Evolutionary conservation across 2,113 vertebrate genomes (phyloP).

Genomic region (Ellobius talpinus): DNA sequence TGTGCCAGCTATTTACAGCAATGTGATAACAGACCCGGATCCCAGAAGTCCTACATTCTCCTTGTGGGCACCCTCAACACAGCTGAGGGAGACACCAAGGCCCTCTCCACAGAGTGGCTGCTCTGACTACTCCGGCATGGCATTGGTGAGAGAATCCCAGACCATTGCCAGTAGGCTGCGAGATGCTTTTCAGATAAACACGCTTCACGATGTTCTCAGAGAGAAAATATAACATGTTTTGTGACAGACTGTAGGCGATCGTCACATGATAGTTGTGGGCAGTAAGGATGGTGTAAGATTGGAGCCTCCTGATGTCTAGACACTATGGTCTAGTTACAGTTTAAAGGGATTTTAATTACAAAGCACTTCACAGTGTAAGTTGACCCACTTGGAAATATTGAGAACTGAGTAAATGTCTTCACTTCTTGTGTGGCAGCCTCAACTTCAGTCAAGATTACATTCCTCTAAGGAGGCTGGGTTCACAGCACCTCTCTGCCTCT

Average conservation of each 20-base stretch:
- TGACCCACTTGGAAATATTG: slow-evolving; percentile 28
- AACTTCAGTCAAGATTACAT: not conserved
- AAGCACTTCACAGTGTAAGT: slow-evolving; percentile 22
- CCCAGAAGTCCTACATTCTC: not conserved
- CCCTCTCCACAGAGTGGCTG: not conserved
- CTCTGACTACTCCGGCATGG: not conserved
- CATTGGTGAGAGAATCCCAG: slow-evolving; percentile 7
- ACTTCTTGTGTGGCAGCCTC: not conserved
- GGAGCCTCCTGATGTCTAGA: slow-evolving; percentile 65
- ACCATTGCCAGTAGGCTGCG: not conserved
- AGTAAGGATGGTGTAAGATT: not conserved
- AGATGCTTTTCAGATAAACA: slow-evolving; percentile 52
- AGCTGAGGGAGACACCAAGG: not conserved
- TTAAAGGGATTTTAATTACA: slow-evolving; percentile 70
- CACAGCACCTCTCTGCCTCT: not conserved
- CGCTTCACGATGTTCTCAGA: slow-evolving; percentile 44
- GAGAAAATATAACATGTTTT: slow-evolving; percentile 26
- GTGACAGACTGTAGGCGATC: not conserved
- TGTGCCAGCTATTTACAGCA: not conserved
- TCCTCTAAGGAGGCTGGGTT: not conserved
- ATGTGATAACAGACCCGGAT: not conserved
- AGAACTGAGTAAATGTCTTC: slow-evolving; percentile 20
- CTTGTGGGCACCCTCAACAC: not conserved
- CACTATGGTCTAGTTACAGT: slow-evolving; percentile 21
- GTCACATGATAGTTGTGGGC: not conserved